These are phyloP conservation scores for Epinephelus lanceolatus DNA, from an alignment of 2,113 vertebrate species.

Conservation along the genomic window DNA sequence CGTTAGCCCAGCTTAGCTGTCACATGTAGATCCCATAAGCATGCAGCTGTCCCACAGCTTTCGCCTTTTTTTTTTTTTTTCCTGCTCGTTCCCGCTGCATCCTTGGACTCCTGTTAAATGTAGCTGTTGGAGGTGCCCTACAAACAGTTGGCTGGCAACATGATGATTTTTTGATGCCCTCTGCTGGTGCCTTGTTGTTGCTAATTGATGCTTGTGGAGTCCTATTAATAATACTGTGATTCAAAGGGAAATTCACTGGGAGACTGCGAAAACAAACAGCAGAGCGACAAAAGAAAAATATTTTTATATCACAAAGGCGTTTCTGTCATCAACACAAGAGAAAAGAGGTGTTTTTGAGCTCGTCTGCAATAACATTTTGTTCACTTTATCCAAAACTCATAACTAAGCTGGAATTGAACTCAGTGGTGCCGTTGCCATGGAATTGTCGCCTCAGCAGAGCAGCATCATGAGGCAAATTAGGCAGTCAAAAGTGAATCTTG, in stretches of 20 bases:
- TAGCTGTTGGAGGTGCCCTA: conserved; percentile 43
- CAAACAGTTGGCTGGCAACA: conserved; percentile 32
- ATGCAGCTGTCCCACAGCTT: conserved; percentile 31
- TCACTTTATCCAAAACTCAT: neutral
- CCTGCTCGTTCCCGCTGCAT: conserved; percentile 26
- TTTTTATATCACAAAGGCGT: neutral
- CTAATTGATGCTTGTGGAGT: conserved; percentile 48
- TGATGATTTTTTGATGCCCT: conserved; percentile 64
- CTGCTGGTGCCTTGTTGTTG: conserved; percentile 55
- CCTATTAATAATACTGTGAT: conserved; percentile 20
- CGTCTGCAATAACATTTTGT: neutral
- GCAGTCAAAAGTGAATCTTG: conserved; percentile 9
- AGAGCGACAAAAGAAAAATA: neutral
- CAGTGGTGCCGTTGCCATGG: conserved; percentile 12
- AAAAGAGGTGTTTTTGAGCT: neutral
- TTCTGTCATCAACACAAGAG: neutral
- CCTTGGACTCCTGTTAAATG: conserved; percentile 37
- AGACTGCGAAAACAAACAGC: neutral
- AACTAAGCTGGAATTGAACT: conserved; percentile 9
- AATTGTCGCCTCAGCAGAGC: conserved; percentile 13
- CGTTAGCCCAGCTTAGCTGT: conserved; percentile 49
- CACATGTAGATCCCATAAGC: conserved; percentile 51
- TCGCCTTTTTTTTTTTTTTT: neutral
- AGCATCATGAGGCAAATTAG: neutral
- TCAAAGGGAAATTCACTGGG: neutral